Evolutionary conservation across 2,797 vertebrate species (phyloP).

Genomic region (Pterois miles): DNA sequence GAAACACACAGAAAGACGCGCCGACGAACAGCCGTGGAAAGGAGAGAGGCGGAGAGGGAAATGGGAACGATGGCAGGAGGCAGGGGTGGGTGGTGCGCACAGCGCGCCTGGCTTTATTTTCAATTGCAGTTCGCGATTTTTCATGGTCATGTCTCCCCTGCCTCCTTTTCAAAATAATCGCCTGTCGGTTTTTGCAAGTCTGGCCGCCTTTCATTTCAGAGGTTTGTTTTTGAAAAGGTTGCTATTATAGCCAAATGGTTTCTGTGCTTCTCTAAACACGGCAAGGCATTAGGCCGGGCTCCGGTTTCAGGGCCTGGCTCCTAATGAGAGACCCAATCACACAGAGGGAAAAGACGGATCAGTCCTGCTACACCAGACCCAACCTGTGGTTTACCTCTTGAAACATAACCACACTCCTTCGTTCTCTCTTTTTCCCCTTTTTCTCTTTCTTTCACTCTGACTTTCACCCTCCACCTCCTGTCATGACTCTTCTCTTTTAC

Average conservation of each 20-base stretch:
- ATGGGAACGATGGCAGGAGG: constrained; percentile 38
- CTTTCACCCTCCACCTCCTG: constrained; percentile 60
- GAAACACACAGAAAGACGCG: constrained; percentile 23
- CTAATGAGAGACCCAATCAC: constrained; percentile 86
- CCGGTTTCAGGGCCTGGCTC: constrained; percentile 82
- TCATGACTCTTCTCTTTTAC: constrained; percentile 61
- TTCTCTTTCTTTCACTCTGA: constrained; percentile 48
- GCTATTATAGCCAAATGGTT: constrained; percentile 85
- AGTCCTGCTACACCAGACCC: constrained; percentile 77
- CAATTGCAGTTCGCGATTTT: constrained; percentile 81
- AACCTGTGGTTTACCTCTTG: constrained; percentile 83
- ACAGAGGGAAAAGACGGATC: constrained; percentile 81
- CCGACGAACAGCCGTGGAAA: constrained; percentile 46
- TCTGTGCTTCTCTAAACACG: constrained; percentile 84
- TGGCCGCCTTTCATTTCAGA: constrained; percentile 79
- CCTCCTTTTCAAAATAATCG: constrained; percentile 78
- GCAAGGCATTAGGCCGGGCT: constrained; percentile 83
- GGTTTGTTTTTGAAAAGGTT: constrained; percentile 83
- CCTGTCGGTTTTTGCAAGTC: constrained; percentile 72
- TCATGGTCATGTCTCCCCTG: constrained; percentile 77
- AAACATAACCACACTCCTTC: constrained; percentile 74
- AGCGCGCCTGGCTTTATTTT: constrained; percentile 73
- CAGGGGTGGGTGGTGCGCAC: constrained; percentile 48
- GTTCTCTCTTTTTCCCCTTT: constrained; percentile 45
- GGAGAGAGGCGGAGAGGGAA: constrained; percentile 35